Conservation (phyloP, 2,888 invertebrate species). For the Drosophila neotestacea region DNA sequence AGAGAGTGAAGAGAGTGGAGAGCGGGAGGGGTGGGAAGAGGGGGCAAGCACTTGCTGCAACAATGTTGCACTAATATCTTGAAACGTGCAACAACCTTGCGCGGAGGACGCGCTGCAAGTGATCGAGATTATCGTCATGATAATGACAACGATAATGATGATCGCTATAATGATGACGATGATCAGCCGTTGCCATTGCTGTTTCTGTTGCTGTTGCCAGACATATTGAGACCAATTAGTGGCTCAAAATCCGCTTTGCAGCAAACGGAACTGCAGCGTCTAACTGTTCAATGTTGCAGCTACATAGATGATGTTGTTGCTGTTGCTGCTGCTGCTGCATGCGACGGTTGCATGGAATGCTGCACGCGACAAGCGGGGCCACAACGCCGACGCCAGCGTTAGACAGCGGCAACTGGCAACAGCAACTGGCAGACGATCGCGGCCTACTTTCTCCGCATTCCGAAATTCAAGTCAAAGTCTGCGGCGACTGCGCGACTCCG, state of each 20-base stretch:
- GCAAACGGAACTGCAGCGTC: conserved; percentile 83
- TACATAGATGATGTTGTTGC: conserved; percentile 8
- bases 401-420: conserved; percentile 25
- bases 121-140: conserved; percentile 23
- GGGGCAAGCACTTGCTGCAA: conserved; percentile 42
- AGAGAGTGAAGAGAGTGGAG: neutral
- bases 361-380: conserved; percentile 71
- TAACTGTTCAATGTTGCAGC: conserved; percentile 71
- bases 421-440: conserved; percentile 66
- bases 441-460: conserved; percentile 86
- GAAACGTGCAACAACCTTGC: conserved; percentile 74
- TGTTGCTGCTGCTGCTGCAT: conserved; percentile 26
- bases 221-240: conserved; percentile 81
- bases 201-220: conserved; percentile 52
- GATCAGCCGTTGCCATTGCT: conserved; percentile 25
- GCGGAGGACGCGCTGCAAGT: conserved; percentile 25
- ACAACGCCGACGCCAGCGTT: conserved; percentile 27
- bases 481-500: conserved; percentile 16
- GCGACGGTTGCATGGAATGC: conserved; percentile 60
- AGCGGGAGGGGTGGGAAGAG: neutral
- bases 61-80: conserved; percentile 73
- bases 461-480: conserved; percentile 70
- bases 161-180: conserved; percentile 34
- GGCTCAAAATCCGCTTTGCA: conserved; percentile 83
- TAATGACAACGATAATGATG: conserved; percentile 35